Evolutionary conservation across 2,888 invertebrate species (phyloP), one percentile per base, ranked within the genome.

Genomic region (Leucania comma): DNA sequence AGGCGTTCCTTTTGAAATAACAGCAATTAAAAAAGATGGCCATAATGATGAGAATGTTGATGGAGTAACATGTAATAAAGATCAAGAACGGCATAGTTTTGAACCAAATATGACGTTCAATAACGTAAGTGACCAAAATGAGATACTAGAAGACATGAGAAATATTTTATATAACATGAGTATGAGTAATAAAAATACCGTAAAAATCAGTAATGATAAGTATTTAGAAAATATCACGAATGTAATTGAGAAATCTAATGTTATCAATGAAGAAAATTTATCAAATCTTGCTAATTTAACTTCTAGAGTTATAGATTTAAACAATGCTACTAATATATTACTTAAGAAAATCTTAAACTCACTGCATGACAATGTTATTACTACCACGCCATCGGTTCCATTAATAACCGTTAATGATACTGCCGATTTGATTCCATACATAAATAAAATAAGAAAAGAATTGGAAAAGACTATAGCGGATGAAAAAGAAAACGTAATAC

Each of bases 51-150:
- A 80, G 6, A 80, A 80, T 65, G 58, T 80, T 54, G 81, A 81
- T 8, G 80, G 80, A 9, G 74, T 90, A n/a, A 83, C 83, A 4
- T 90, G 90, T 65, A 88, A 87, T 20, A 84, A 72, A 73, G 73
- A 81, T 29, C 17, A 75, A 42, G 58, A 38, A 46, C n/a, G 10
- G 20, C 8, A 54, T 0, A 38, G 17, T 9, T 24, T 24, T 20
- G 65, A 77, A 67, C 59, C 63, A 32, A 71, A 35, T 35, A 29
- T 24, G 29, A 68, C 53, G 1, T 48, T 35, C 59, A n/a, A 73
- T 48, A 72, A 70, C n/a, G 38, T 24, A n/a, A 67, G 9, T 67
- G 70, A 80, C 12, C 78, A 74, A 14, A 64, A 57, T 9, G 75
- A 82, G 17, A 46, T 84, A 48, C 68, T 87, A 8, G n/a, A 77